Evolutionary conservation across 2,888 invertebrate genomes (phyloP).

Genomic region (Idaea biselata): DNA sequence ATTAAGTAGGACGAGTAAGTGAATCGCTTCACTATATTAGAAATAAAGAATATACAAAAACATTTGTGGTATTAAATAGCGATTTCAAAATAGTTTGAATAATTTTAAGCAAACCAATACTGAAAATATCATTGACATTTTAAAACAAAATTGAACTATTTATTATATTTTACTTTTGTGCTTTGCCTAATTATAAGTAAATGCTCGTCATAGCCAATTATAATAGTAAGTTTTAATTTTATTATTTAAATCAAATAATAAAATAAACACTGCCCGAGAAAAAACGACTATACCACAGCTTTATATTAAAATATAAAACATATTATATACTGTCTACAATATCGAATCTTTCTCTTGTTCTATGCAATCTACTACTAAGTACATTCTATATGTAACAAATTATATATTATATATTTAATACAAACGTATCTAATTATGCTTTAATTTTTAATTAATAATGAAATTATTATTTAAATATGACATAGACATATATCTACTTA

Average conservation of each 20-base stretch:
- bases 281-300: background rate
- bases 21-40: background rate
- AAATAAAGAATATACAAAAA: background rate
- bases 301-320: background rate
- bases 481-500: background rate
- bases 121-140: background rate
- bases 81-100: background rate
- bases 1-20: background rate
- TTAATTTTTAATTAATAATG: background rate
- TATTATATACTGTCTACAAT: background rate
- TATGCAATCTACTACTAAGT: background rate
- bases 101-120: no score
- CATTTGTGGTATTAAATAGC: background rate
- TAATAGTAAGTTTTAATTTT: no score
- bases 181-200: background rate
- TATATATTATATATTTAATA: background rate
- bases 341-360: background rate
- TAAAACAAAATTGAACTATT: background rate
- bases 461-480: background rate
- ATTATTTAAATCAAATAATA: no score
- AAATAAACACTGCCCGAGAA: background rate
- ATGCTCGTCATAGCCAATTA: background rate
- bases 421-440: constrained; percentile 4
- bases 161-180: background rate
- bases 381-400: background rate